Conservation (phyloP, 1,140 invertebrate species). For the Aphelenchoides avenae region DNA sequence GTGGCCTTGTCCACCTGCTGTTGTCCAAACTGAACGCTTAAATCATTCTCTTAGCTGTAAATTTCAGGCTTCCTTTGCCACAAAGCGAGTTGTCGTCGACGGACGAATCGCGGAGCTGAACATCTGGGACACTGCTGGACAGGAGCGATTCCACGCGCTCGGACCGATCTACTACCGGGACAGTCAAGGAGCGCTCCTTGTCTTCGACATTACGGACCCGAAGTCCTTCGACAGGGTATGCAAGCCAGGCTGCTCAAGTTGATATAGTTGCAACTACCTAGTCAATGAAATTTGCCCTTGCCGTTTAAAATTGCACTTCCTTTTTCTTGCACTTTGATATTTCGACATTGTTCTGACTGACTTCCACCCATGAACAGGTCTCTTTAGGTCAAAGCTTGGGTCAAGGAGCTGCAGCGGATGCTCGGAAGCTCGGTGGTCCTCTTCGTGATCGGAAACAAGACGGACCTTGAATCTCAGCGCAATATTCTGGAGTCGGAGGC, state of each 20-base stretch:
- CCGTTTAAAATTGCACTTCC: too few species aligned
- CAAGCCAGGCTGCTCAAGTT: too few species aligned
- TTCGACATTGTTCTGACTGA: too few species aligned
- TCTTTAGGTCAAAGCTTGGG: conserved; percentile 93
- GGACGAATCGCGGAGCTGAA: conserved; percentile 82
- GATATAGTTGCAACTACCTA: too few species aligned
- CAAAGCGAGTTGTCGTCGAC: conserved; percentile 87
- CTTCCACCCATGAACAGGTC: too few species aligned
- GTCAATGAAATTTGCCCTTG: too few species aligned
- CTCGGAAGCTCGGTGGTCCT: conserved; percentile 84
- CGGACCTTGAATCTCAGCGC: conserved; percentile 85
- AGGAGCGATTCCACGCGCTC: conserved; percentile 88
- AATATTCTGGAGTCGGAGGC: conserved; percentile 78
- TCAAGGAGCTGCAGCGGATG: conserved; percentile 93
- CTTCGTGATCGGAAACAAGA: conserved; percentile 93
- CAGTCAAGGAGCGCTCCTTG: conserved; percentile 73
- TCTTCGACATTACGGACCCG: conserved; percentile 96
- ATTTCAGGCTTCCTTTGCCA: conserved; percentile 92
- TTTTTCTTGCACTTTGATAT: too few species aligned
- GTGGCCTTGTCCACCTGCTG: too few species aligned
- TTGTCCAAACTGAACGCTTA: too few species aligned
- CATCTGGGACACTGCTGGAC: conserved; percentile 96
- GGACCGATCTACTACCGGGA: conserved; percentile 87
- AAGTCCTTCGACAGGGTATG: conserved; percentile 96
- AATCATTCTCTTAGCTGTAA: too few species aligned